Percentiles rank a stretch among this genome's conserved stretches.
These are phyloP conservation scores for Ciconia nigra DNA, from an alignment of 2,797 vertebrate genomes.

Conservation along the genomic window DNA sequence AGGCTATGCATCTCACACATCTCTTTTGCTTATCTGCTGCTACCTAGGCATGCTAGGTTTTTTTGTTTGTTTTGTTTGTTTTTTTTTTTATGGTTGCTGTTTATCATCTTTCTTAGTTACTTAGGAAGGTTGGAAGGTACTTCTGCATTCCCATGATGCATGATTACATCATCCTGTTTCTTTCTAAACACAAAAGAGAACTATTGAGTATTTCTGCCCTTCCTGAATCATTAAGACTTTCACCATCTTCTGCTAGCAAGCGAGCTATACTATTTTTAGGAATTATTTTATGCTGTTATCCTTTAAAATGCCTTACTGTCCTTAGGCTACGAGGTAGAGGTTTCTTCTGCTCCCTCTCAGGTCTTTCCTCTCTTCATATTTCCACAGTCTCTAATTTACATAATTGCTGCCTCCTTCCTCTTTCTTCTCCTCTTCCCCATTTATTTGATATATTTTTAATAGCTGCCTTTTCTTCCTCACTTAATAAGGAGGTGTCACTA, in stretches of 20 bases:
- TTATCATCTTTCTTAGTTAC: background rate
- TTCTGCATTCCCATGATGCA: background rate
- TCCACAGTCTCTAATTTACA: background rate
- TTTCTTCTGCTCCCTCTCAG: background rate
- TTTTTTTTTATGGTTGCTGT: background rate
- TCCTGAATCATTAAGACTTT: background rate
- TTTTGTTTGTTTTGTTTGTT: too few relatives aligned
- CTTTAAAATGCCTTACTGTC: background rate
- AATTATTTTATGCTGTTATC: background rate
- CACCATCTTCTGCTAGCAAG: background rate
- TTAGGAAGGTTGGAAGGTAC: background rate
- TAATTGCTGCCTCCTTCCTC: background rate
- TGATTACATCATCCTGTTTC: background rate
- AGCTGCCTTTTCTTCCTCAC: background rate
- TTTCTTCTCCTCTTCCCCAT: background rate
- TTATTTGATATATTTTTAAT: constrained; percentile 4
- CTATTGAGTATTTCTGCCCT: background rate
- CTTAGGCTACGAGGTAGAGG: background rate
- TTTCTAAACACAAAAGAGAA: background rate
- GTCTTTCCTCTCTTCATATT: background rate
- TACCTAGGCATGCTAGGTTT: background rate
- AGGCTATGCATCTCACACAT: background rate
- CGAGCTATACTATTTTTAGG: background rate
- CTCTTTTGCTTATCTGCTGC: background rate
- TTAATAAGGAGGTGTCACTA: background rate